Conservation (phyloP, 2,797 vertebrate genomes). For the Anas bernieri region DNA sequence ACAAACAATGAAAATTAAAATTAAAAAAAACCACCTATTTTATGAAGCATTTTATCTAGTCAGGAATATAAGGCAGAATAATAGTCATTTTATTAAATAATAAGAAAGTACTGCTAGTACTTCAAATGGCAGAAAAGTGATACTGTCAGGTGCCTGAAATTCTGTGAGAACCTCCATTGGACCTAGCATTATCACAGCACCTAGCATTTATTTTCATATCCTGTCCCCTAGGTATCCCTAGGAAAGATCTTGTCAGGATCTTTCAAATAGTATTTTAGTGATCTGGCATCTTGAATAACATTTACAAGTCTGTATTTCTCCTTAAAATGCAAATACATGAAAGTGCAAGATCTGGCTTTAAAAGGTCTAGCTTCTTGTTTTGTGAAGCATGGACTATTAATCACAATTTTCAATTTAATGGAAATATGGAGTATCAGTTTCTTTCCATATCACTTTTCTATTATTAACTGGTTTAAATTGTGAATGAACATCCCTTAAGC, state of each 20-base stretch:
- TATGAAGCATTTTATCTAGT: background rate
- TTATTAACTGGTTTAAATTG: slow-evolving; percentile 44
- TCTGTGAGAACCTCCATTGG: background rate
- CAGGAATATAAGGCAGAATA: background rate
- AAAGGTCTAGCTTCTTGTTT: background rate
- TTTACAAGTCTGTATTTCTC: background rate
- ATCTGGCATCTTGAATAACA: background rate
- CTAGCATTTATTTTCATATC: background rate
- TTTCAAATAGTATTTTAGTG: background rate
- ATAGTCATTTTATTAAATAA: background rate
- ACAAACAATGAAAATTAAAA: too few species aligned
- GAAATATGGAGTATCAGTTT: background rate
- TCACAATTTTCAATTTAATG: slow-evolving; percentile 20
- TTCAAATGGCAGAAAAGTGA: background rate
- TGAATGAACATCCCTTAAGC: slow-evolving; percentile 34
- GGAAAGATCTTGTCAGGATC: background rate
- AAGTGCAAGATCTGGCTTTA: background rate
- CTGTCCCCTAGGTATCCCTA: background rate
- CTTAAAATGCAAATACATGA: background rate
- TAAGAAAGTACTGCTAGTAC: background rate
- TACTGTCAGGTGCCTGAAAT: background rate
- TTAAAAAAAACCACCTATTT: background rate
- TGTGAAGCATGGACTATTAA: background rate
- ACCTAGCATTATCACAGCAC: background rate
- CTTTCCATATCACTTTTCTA: slow-evolving; percentile 2